A percentile compares a stretch with the other conserved stretches of the same genome.
Conservation (phyloP, 2,113 vertebrate genomes). For the Lophius piscatorius region DNA sequence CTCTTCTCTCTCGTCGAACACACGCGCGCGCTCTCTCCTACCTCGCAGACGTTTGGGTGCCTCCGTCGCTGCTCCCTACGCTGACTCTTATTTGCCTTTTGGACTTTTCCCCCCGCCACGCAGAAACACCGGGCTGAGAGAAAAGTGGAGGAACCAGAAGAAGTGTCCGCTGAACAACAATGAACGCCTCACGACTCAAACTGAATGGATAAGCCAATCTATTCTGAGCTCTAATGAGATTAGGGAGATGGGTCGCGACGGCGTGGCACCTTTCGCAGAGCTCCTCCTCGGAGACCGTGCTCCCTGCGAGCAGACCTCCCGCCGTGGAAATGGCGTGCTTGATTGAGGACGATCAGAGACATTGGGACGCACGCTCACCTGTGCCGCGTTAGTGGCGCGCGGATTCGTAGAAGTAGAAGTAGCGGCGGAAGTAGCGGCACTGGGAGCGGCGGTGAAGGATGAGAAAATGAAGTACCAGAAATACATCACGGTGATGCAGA, state of each 20-base stretch:
- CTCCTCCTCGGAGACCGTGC: conserved; percentile 67
- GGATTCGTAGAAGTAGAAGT: conserved; percentile 66
- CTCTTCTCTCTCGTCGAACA: conserved; percentile 46
- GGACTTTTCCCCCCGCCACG: conserved; percentile 19
- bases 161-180: conserved; percentile 62
- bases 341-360: conserved; percentile 77
- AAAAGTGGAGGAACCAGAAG: conserved; percentile 2
- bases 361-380: conserved; percentile 85
- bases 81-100: conserved; percentile 36
- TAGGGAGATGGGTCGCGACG: conserved; percentile 77
- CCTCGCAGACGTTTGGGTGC: conserved; percentile 70
- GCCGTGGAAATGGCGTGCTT: conserved; percentile 78
- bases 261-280: conserved; percentile 68
- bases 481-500: conserved; percentile 98
- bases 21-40: conserved; percentile 53
- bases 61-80: conserved; percentile 56
- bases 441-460: conserved; percentile 65
- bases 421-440: conserved; percentile 58
- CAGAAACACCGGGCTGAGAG: neutral
- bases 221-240: conserved; percentile 86
- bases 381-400: conserved; percentile 84
- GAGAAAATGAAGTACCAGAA: conserved; percentile 97
- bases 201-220: conserved; percentile 81
- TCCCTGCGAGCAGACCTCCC: conserved; percentile 64
- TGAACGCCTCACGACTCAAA: conserved; percentile 75